Conservation (phyloP, 2,888 invertebrate genomes). For the Hesperia comma region DNA sequence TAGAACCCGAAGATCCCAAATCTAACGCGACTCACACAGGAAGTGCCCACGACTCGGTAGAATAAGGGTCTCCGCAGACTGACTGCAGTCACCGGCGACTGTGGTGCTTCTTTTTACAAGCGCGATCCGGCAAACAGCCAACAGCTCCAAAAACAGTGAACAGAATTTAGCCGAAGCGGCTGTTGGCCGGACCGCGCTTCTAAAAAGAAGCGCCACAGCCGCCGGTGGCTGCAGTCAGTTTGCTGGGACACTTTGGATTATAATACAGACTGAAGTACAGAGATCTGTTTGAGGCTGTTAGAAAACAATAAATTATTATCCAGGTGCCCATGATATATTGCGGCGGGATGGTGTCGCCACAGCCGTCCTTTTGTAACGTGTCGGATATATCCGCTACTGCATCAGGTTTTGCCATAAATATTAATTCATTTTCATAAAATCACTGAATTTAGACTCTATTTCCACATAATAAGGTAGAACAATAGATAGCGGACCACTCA, state of each 20-base stretch:
- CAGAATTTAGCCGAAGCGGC: too few relatives aligned
- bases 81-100: too few relatives aligned
- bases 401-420: slow-evolving; percentile 62
- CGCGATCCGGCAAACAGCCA: too few relatives aligned
- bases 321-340: slow-evolving; percentile 80
- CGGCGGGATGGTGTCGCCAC: slow-evolving; percentile 76
- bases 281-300: background rate
- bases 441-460: background rate
- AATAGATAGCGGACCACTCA: background rate
- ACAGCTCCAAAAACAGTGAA: too few relatives aligned
- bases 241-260: too few relatives aligned
- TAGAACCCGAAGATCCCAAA: slow-evolving; percentile 6
- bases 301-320: slow-evolving; percentile 9
- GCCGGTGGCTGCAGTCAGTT: too few relatives aligned
- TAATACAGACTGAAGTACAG: background rate
- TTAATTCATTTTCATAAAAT: background rate
- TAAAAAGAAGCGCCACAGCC: too few relatives aligned
- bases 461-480: too few relatives aligned
- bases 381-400: slow-evolving; percentile 74
- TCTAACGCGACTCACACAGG: slow-evolving; percentile 25
- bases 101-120: too few relatives aligned
- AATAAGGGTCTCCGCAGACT: too few relatives aligned
- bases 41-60: slow-evolving; percentile 28
- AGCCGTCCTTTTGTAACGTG: slow-evolving; percentile 78
- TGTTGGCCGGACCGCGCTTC: too few relatives aligned